A percentile compares a stretch with the other conserved stretches of the same genome.
Conservation (phyloP, 2,888 invertebrate genomes). For the Melanostoma scalare region DNA sequence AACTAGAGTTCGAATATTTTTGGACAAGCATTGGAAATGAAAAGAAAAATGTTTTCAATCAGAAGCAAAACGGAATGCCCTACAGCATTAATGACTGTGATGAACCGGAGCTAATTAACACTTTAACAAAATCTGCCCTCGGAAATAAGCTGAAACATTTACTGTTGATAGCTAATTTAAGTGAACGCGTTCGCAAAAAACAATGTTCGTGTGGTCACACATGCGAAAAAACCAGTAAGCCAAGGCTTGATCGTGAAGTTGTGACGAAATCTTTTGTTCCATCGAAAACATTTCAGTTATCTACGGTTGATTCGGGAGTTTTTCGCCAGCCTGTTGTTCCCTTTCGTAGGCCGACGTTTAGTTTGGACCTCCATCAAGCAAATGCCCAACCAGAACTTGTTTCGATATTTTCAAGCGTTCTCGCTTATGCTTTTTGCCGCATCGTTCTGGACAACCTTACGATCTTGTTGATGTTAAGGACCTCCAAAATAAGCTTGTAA, state of each 20-base stretch:
- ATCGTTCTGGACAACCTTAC: slow-evolving; percentile 78
- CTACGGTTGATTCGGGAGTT: slow-evolving; percentile 69
- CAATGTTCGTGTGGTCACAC: slow-evolving; percentile 80
- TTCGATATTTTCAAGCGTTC: too few relatives aligned
- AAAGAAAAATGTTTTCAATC: slow-evolving; percentile 57
- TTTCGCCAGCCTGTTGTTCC: slow-evolving; percentile 79
- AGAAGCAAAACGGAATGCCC: slow-evolving; percentile 75
- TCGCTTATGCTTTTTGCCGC: slow-evolving; percentile 88
- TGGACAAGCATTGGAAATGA: slow-evolving; percentile 85
- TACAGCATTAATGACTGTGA: slow-evolving; percentile 78
- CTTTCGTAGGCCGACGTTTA: slow-evolving; percentile 77
- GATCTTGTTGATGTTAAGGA: slow-evolving; percentile 77
- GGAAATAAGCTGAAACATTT: slow-evolving; percentile 81
- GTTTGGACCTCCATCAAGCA: slow-evolving; percentile 79
- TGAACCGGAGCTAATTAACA: slow-evolving; percentile 76
- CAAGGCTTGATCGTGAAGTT: slow-evolving; percentile 76
- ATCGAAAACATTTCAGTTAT: slow-evolving; percentile 75
- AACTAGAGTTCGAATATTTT: slow-evolving; percentile 90
- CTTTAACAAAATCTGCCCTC: slow-evolving; percentile 76
- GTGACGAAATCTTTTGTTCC: slow-evolving; percentile 76
- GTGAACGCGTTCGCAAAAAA: slow-evolving; percentile 80
- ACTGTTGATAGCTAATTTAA: slow-evolving; percentile 80
- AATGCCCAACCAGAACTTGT: slow-evolving; percentile 77
- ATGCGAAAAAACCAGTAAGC: slow-evolving; percentile 79
- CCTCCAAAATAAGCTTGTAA: slow-evolving; percentile 76